phyloP scores from a whole-genome alignment of 2,888 invertebrate genomes.

The Cordilura impudica region DNA sequence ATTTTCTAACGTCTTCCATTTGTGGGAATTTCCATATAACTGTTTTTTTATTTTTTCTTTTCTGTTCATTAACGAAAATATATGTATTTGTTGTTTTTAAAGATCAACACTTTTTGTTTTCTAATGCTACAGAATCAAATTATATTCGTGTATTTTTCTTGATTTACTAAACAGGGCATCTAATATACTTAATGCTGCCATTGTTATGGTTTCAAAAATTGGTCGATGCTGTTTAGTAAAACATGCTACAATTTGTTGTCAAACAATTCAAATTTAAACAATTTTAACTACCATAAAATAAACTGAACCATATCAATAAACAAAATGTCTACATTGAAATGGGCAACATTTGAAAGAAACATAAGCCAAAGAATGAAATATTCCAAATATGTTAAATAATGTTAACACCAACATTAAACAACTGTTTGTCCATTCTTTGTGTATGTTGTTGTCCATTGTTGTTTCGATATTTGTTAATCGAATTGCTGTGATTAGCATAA shows the following conservation, averaged over 20 bases:
- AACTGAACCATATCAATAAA: background rate
- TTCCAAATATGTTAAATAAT: background rate
- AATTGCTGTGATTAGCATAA: background rate
- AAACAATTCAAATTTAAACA: constrained; percentile 10
- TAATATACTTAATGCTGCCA: too few relatives aligned
- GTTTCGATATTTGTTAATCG: background rate
- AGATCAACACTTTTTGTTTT: too few relatives aligned
- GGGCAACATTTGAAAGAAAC: background rate
- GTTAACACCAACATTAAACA: background rate
- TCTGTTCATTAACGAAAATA: too few relatives aligned
- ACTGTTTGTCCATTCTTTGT: background rate
- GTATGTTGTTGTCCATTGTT: background rate
- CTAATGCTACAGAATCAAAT: too few relatives aligned
- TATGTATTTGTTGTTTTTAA: too few relatives aligned
- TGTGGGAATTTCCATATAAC: too few relatives aligned
- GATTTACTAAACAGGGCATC: too few relatives aligned
- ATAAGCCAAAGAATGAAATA: background rate
- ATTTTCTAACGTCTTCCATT: too few relatives aligned
- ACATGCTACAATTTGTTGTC: constrained; percentile 30
- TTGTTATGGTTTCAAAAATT: too few relatives aligned
- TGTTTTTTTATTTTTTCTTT: too few relatives aligned
- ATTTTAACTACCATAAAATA: constrained; percentile 2
- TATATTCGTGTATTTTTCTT: too few relatives aligned
- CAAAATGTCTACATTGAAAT: background rate
- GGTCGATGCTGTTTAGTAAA: background rate